These are phyloP conservation scores for Corapipo altera DNA, from an alignment of 2,113 vertebrate genomes.

Conservation along the genomic window DNA sequence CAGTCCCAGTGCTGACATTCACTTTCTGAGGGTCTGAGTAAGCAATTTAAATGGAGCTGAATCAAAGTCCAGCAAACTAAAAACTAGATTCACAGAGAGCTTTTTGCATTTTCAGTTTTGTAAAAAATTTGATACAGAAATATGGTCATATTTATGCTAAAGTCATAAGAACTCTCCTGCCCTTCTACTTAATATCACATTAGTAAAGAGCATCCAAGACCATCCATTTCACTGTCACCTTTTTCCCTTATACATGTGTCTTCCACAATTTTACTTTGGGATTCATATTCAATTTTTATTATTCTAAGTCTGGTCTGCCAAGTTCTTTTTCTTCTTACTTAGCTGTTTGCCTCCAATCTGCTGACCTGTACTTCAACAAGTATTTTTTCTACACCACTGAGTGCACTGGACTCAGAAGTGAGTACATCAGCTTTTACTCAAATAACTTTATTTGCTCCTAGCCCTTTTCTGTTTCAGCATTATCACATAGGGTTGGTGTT, in stretches of 20 bases:
- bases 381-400: background rate
- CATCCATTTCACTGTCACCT: background rate
- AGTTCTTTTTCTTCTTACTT: background rate
- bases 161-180: background rate
- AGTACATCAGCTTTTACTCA: background rate
- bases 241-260: background rate
- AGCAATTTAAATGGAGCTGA: background rate
- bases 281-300: background rate
- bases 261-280: background rate
- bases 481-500: background rate
- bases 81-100: background rate
- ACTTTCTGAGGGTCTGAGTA: background rate
- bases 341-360: background rate
- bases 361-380: background rate
- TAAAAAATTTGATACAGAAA: background rate
- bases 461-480: background rate
- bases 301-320: background rate
- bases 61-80: background rate
- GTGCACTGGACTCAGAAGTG: background rate
- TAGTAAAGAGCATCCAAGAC: background rate
- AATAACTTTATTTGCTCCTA: background rate
- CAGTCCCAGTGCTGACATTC: background rate
- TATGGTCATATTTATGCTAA: background rate
- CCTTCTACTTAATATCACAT: background rate
- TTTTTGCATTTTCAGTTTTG: background rate